Evolutionary conservation across 2,888 invertebrate species (phyloP).

Genomic region (Drosophila picticornis): DNA sequence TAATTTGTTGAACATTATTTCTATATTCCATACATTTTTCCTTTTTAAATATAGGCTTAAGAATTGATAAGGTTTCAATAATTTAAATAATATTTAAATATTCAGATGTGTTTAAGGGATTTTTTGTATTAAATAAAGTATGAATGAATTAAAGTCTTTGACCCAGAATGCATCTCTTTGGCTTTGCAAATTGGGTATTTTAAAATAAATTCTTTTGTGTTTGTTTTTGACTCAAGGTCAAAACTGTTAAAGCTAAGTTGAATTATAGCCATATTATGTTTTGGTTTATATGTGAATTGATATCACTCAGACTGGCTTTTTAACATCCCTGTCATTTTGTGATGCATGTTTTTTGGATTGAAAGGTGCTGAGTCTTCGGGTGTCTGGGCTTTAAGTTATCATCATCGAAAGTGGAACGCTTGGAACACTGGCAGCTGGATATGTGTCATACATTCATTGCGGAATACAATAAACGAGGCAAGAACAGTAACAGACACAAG

Average conservation of each 20-base stretch:
- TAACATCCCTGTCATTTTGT: neutral
- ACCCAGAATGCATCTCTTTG: neutral
- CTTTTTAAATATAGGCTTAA: too few relatives aligned
- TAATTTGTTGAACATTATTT: too few relatives aligned
- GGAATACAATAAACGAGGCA: slow-evolving; percentile 69
- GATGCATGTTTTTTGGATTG: slow-evolving; percentile 16
- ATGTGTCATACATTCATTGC: slow-evolving; percentile 74
- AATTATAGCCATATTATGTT: neutral
- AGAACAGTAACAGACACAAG: slow-evolving; percentile 39
- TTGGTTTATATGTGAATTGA: neutral
- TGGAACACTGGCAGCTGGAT: slow-evolving; percentile 49
- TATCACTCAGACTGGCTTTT: neutral
- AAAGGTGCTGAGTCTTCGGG: slow-evolving; percentile 6
- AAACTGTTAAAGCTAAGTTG: neutral
- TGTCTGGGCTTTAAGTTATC: slow-evolving; percentile 23
- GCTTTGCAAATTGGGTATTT: neutral
- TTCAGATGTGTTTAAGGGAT: too few relatives aligned
- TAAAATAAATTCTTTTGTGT: neutral
- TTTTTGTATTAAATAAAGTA: neutral
- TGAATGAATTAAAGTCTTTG: accelerated
- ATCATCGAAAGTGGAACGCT: slow-evolving; percentile 44
- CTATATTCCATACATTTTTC: too few relatives aligned
- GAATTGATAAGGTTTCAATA: neutral
- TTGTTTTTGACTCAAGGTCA: neutral
- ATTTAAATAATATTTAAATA: neutral